phyloP scores from a whole-genome alignment of 2,888 invertebrate species.

The Drosophila cognata region DNA sequence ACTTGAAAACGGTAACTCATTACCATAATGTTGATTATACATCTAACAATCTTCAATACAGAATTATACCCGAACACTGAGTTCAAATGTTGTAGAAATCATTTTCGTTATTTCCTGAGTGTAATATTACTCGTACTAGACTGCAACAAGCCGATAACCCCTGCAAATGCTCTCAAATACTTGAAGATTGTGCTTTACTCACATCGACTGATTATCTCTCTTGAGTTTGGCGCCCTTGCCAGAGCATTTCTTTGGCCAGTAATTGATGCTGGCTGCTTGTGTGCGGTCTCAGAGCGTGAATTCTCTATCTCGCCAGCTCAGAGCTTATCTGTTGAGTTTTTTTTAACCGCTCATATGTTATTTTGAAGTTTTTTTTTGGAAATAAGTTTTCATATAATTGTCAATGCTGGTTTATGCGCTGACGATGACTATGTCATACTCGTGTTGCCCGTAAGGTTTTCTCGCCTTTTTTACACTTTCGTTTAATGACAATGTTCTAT shows the following conservation, averaged over 20 bases:
- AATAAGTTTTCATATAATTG: neutral
- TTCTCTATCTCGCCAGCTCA: conserved; percentile 19
- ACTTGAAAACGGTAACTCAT: neutral
- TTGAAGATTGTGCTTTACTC: conserved; percentile 9
- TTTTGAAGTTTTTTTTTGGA: neutral
- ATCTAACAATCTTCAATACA: neutral
- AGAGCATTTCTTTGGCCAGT: conserved; percentile 18
- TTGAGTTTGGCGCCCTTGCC: conserved; percentile 14
- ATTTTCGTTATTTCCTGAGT: neutral
- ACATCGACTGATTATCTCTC: conserved; percentile 30
- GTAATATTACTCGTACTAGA: neutral
- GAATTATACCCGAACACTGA: neutral
- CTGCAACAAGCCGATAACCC: conserved; percentile 42
- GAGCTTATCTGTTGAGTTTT: conserved; percentile 39
- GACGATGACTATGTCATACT: neutral
- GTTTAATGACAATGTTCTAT: conserved; percentile 23
- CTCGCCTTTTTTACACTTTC: conserved; percentile 8
- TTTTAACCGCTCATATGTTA: conserved; percentile 25
- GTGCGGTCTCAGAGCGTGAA: conserved; percentile 28
- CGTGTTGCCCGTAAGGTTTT: conserved; percentile 47
- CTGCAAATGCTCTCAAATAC: conserved; percentile 10
- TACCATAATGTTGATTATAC: neutral
- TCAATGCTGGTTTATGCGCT: conserved; percentile 15
- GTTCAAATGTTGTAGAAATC: neutral
- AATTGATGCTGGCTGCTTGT: conserved; percentile 39